Conservation (phyloP, 2,888 invertebrate genomes). For the Sesia apiformis region DNA sequence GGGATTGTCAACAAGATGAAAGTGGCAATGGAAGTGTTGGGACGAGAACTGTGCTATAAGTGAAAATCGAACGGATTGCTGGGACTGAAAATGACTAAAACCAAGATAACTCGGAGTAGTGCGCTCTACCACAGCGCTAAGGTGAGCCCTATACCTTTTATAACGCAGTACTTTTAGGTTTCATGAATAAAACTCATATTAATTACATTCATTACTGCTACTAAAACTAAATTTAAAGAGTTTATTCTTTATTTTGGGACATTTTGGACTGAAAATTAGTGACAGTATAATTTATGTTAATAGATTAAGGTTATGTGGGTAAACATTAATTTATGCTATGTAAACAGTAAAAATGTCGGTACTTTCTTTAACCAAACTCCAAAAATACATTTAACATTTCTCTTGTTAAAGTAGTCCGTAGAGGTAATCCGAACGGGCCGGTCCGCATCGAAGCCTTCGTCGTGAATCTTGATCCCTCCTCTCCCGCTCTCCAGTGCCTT, state of each 20-base stretch:
- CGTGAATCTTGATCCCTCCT: conserved; percentile 53
- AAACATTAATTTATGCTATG: neutral
- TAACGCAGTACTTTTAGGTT: conserved; percentile 1
- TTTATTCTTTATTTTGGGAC: too few relatives aligned
- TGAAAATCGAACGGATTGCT: conserved; percentile 34
- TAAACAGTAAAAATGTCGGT: neutral
- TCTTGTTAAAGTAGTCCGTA: conserved; percentile 7
- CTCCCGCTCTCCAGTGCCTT: conserved; percentile 26
- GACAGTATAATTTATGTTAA: neutral
- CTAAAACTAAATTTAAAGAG: too few relatives aligned
- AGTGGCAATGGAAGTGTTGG: conserved; percentile 36
- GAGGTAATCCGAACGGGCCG: conserved; percentile 38
- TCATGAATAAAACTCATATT: conserved; percentile 9
- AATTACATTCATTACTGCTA: too few relatives aligned
- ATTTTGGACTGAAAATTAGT: neutral
- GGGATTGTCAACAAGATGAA: conserved; percentile 44
- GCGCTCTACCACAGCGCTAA: conserved; percentile 85
- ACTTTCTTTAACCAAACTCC: neutral
- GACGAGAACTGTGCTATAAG: conserved; percentile 47
- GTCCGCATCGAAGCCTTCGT: conserved; percentile 31
- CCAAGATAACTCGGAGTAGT: conserved; percentile 70
- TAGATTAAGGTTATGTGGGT: neutral
- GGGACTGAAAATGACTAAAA: conserved; percentile 70
- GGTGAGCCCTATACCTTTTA: conserved; percentile 65
- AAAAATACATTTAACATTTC: neutral